Conservation (phyloP, 2,888 invertebrate species). For the Cryptus viduatorius region DNA sequence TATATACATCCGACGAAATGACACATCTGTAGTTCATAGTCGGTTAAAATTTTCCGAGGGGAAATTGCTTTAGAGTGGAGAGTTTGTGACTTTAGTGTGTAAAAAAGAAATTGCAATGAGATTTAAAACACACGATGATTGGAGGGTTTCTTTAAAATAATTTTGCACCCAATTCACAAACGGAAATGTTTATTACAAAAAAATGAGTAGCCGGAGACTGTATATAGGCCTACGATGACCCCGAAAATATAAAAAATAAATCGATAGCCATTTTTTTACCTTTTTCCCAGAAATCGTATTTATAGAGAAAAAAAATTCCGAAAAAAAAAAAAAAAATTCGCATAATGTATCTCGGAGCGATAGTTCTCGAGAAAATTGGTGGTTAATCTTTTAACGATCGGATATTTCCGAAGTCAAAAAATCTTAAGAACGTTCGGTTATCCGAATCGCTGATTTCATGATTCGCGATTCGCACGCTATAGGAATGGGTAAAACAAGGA, state of each 20-base stretch:
- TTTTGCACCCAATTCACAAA: too few species aligned
- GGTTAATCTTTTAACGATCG: background rate
- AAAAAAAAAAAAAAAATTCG: background rate
- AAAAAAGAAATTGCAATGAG: background rate
- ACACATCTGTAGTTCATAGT: conserved; percentile 5
- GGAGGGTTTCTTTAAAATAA: too few species aligned
- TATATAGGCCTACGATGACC: background rate
- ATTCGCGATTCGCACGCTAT: conserved; percentile 72
- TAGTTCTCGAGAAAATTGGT: too few species aligned
- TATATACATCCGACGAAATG: conserved; percentile 2
- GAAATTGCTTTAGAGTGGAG: background rate
- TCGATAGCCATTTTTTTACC: background rate
- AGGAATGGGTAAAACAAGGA: conserved; percentile 40
- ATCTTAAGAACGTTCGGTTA: background rate
- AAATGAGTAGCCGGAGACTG: too few species aligned
- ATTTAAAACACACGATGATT: too few species aligned
- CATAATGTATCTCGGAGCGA: too few species aligned
- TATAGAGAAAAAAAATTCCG: background rate
- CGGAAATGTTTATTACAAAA: too few species aligned
- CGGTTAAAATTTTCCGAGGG: background rate
- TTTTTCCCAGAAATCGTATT: background rate
- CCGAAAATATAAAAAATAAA: background rate
- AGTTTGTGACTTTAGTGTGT: background rate
- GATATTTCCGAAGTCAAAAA: background rate
- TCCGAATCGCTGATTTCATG: conserved; percentile 76